Evolutionary conservation across 2,113 vertebrate genomes (phyloP).

Genomic region (Hippocampus comes): DNA sequence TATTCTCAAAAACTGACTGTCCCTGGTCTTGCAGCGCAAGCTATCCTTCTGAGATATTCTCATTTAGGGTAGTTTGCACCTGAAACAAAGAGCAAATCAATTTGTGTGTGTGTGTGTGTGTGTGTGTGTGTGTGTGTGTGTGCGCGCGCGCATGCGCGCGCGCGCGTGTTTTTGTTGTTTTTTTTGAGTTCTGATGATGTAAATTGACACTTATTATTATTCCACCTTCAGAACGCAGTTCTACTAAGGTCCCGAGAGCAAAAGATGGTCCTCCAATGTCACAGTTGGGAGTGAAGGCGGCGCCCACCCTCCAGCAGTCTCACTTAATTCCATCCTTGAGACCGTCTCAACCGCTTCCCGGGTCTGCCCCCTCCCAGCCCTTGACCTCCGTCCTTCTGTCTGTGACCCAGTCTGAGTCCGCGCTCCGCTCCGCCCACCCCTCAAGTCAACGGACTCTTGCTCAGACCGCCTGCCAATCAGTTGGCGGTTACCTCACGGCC

Average conservation of each 20-base stretch:
- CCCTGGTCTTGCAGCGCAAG: too few species aligned
- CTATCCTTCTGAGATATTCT: too few species aligned
- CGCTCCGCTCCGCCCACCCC: neutral
- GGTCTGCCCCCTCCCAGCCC: neutral
- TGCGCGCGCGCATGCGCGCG: too few species aligned
- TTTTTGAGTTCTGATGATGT: neutral
- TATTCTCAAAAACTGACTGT: neutral
- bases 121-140: too few species aligned
- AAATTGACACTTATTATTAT: neutral
- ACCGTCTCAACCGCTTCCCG: neutral
- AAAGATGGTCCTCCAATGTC: conserved; percentile 10
- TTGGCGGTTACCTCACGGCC: neutral
- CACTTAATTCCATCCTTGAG: neutral
- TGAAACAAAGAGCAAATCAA: too few species aligned
- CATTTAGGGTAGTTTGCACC: too few species aligned
- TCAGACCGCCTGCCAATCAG: neutral
- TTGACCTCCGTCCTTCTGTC: neutral
- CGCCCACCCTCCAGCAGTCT: neutral
- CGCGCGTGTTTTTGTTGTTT: too few species aligned
- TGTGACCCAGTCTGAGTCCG: neutral
- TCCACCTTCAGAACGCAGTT: conserved; percentile 37
- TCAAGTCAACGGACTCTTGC: neutral
- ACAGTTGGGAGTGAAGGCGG: conserved; percentile 5
- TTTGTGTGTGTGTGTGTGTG: too few species aligned
- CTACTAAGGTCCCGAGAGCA: neutral